phyloP scores from a whole-genome alignment of 2,113 vertebrate genomes.

The Petrocephalus microphthalmus region DNA sequence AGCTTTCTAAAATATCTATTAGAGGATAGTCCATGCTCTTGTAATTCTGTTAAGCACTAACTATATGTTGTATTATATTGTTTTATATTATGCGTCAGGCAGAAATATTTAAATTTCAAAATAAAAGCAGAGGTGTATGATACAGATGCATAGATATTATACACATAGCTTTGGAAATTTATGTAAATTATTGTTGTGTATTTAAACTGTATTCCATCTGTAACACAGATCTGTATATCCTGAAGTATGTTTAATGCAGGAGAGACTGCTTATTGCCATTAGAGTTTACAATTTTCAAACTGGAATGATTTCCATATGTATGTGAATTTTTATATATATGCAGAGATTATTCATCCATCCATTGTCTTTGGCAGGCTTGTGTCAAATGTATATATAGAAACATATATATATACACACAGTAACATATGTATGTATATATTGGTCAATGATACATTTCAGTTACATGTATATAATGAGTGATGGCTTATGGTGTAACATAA shows the following conservation, averaged over 20 bases:
- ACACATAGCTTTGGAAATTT: constrained; percentile 27
- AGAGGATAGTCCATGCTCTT: constrained; percentile 23
- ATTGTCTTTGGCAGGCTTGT: background rate
- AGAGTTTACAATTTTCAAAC: constrained; percentile 39
- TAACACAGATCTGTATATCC: constrained; percentile 16
- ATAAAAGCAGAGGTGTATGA: constrained; percentile 21
- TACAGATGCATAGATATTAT: constrained; percentile 24
- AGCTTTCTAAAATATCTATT: background rate
- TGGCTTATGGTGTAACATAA: background rate
- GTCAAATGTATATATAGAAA: too few relatives aligned
- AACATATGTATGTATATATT: background rate
- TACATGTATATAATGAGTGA: background rate
- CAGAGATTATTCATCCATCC: constrained; percentile 27
- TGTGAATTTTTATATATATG: constrained; percentile 16
- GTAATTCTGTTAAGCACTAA: constrained; percentile 21
- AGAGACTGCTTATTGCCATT: constrained; percentile 18
- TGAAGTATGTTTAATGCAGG: constrained; percentile 20
- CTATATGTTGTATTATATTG: constrained; percentile 28
- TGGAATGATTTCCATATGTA: constrained; percentile 38
- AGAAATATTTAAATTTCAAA: constrained; percentile 10
- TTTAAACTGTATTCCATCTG: constrained; percentile 32
- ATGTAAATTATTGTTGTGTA: constrained; percentile 26
- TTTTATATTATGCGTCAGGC: constrained; percentile 27
- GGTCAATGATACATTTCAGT: background rate
- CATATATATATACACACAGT: too few relatives aligned